Base-by-base conservation (phyloP, 1,140 invertebrate genomes). In the Halesus radiatus region DNA sequence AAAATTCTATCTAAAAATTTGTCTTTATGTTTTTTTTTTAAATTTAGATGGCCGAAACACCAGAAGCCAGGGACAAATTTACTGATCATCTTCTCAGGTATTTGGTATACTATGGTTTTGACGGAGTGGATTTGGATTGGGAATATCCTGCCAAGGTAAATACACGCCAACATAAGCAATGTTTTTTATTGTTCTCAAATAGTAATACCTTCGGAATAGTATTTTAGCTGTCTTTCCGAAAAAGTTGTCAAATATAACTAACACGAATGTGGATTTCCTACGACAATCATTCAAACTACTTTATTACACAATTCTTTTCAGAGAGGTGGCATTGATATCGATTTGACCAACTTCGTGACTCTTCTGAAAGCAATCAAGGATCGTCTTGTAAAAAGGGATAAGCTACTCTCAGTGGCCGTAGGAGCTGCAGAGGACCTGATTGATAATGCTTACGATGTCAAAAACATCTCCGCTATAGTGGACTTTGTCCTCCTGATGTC, bases 51-150 rank as follows among this genome's bases (percentile, higher is more conserved):
- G 91, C 88, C 0, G 84, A 82, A 1, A 86, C 88, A 66, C 79
- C 87, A 22, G 82, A 52, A 10, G 80, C 78, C 10, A 89, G 93
- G 16, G 79, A 85, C 0, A 87, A 72, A 64, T 92, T 93, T 45
- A 87, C 89, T 3, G 79, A 89, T 1, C 89, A 88, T 73, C 87
- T 90, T 0, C 84, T 93, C 0, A 73, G 84, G 0, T 93, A 92
- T 68, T 83, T 92, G 0, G 84, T 85, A 52, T 86, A 88, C 53
- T 87, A 92, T 73, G 85, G 87, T 5, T 94, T 94, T 79, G 92
- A 94, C 84, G 93, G 93, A 0, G 88, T 94, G 6, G 93, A 94
- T 84, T 58, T 94, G 22, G 93, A 94, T 84, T 94, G 93, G 93
- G 92, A 94, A 84, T 93, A 93, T 82, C 92, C 92, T 3, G 84